These are phyloP conservation scores for Drosophila robusta DNA, from an alignment of 2,888 invertebrate genomes.

Conservation along the genomic window DNA sequence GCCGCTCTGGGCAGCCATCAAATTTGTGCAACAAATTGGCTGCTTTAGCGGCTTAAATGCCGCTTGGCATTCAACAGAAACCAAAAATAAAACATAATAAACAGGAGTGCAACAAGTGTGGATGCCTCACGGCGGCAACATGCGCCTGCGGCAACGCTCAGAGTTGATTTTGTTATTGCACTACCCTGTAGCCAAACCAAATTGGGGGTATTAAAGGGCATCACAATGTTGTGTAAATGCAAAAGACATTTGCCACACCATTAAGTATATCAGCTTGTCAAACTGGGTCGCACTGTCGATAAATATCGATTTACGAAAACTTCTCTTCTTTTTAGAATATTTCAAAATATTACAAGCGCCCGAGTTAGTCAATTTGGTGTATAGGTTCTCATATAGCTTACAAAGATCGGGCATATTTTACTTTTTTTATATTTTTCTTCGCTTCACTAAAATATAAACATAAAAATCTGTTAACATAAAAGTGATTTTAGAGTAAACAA, in stretches of 20 bases:
- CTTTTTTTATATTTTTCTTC: too few relatives aligned
- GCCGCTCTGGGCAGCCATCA: conserved; percentile 8
- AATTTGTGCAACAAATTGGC: conserved; percentile 29
- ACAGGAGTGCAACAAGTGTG: neutral
- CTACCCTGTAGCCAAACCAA: neutral
- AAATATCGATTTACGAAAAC: neutral
- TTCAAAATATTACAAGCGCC: neutral
- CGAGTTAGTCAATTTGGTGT: too few relatives aligned
- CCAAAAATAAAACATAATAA: neutral
- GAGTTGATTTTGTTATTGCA: neutral
- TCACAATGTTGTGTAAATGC: too few relatives aligned
- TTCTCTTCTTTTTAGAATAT: neutral
- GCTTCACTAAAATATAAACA: too few relatives aligned
- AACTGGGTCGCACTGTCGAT: too few relatives aligned
- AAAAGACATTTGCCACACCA: too few relatives aligned
- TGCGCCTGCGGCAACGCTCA: neutral
- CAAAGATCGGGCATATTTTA: too few relatives aligned
- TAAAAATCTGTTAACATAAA: too few relatives aligned
- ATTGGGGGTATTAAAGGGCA: neutral
- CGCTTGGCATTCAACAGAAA: conserved; percentile 18
- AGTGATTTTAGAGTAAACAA: too few relatives aligned
- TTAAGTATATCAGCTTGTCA: too few relatives aligned
- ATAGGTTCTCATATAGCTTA: too few relatives aligned
- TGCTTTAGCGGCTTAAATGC: conserved; percentile 39
- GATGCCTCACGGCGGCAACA: conserved; percentile 33